Conservation (phyloP, 2,797 vertebrate genomes). For the Amblyraja radiata region DNA sequence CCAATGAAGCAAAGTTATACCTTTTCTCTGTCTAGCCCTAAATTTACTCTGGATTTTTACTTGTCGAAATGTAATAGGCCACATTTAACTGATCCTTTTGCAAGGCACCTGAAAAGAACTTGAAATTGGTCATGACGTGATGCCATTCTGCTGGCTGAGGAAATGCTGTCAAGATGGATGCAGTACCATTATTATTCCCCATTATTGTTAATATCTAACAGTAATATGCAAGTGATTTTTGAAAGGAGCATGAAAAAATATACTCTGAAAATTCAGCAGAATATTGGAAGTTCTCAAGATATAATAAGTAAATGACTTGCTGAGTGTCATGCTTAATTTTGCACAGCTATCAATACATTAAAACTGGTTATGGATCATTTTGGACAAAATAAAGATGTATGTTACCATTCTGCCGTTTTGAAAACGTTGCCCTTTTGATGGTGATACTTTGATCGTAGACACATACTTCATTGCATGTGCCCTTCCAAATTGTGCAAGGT, state of each 20-base stretch:
- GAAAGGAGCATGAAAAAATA: conserved; percentile 40
- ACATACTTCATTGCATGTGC: background rate
- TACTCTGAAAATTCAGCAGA: conserved; percentile 40
- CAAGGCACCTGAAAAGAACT: background rate
- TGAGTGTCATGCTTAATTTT: conserved; percentile 41
- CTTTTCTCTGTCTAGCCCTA: too few species aligned
- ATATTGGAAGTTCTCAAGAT: conserved; percentile 36
- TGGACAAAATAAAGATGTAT: background rate
- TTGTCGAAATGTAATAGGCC: background rate
- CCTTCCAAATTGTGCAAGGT: background rate
- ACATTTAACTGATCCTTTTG: background rate
- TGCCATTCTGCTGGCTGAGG: background rate
- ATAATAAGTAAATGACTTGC: conserved; percentile 41
- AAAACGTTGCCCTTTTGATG: background rate
- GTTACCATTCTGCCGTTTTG: background rate
- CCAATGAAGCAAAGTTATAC: too few species aligned
- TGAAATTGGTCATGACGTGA: background rate
- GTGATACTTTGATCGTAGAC: background rate
- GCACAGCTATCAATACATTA: conserved; percentile 43
- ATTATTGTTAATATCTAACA: conserved; percentile 27
- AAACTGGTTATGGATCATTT: conserved; percentile 24
- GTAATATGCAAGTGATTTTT: conserved; percentile 23
- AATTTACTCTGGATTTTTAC: background rate
- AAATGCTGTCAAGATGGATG: background rate
- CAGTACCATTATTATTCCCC: background rate